These are phyloP conservation scores for Brevipalpus yothersi DNA, from an alignment of 1,140 invertebrate species.

Conservation along the genomic window DNA sequence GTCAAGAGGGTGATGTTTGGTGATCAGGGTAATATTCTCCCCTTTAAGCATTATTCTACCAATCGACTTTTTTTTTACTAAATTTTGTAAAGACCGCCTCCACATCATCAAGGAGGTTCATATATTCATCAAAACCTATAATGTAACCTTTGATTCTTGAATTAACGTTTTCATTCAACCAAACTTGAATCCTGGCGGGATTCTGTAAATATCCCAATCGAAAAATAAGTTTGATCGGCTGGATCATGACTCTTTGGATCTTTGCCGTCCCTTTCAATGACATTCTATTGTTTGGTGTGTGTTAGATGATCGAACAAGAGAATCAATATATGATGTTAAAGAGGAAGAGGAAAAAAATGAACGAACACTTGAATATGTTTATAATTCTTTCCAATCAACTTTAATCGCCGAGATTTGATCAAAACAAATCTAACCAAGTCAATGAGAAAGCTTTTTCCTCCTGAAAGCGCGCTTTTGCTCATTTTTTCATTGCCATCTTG, in stretches of 20 bases:
- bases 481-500: too few relatives aligned
- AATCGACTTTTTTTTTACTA: slow-evolving; percentile 50
- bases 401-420: too few relatives aligned
- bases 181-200: slow-evolving; percentile 82
- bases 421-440: too few relatives aligned
- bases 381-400: too few relatives aligned
- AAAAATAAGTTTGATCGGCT: slow-evolving; percentile 47
- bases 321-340: too few relatives aligned
- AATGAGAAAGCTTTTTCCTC: too few relatives aligned
- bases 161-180: slow-evolving; percentile 88
- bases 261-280: slow-evolving; percentile 76
- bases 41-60: slow-evolving; percentile 49
- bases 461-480: too few relatives aligned
- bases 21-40: slow-evolving; percentile 87
- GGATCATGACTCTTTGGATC: slow-evolving; percentile 96
- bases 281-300: too few relatives aligned
- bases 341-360: too few relatives aligned
- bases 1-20: neutral
- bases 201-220: slow-evolving; percentile 26
- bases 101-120: slow-evolving; percentile 94
- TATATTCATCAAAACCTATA: slow-evolving; percentile 94
- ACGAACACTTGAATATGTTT: too few relatives aligned
- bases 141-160: slow-evolving; percentile 91
- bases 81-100: slow-evolving; percentile 83
- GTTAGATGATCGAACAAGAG: too few relatives aligned